Conservation (phyloP, 2,113 vertebrate species). For the Myrmecophaga tridactyla region DNA sequence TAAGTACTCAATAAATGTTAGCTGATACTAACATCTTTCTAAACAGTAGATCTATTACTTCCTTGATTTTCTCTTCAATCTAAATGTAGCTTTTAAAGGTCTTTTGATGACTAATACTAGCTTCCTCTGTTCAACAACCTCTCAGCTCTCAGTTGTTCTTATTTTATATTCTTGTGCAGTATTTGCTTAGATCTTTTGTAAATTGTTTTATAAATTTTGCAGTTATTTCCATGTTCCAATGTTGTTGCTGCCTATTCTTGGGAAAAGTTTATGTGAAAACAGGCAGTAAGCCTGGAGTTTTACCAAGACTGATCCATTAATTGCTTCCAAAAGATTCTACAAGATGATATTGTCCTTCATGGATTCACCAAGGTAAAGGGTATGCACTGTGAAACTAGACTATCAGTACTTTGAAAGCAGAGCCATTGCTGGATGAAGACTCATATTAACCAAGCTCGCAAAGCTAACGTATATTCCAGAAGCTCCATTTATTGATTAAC, state of each 20-base stretch:
- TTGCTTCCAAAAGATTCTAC: neutral
- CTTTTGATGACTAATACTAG: neutral
- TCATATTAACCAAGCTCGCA: constrained; percentile 17
- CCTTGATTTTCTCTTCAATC: constrained; percentile 17
- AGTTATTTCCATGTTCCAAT: neutral
- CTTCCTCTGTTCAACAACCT: neutral
- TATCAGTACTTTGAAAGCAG: neutral
- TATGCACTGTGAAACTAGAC: neutral
- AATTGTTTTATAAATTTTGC: neutral
- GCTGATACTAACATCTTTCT: neutral
- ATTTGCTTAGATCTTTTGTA: neutral
- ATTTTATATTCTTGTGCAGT: neutral
- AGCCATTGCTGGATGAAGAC: neutral
- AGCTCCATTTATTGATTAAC: neutral
- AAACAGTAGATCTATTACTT: constrained; percentile 10
- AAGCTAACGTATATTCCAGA: neutral
- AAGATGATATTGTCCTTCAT: neutral
- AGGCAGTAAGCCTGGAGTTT: neutral
- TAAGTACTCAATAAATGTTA: neutral
- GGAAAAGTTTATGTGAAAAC: neutral
- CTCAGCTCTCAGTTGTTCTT: neutral
- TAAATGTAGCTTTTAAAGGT: neutral
- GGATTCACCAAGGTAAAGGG: neutral
- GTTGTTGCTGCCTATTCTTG: neutral
- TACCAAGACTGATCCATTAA: neutral